These are phyloP conservation scores for Phoronis australis DNA, from an alignment of 2,888 invertebrate species.

Conservation along the genomic window DNA sequence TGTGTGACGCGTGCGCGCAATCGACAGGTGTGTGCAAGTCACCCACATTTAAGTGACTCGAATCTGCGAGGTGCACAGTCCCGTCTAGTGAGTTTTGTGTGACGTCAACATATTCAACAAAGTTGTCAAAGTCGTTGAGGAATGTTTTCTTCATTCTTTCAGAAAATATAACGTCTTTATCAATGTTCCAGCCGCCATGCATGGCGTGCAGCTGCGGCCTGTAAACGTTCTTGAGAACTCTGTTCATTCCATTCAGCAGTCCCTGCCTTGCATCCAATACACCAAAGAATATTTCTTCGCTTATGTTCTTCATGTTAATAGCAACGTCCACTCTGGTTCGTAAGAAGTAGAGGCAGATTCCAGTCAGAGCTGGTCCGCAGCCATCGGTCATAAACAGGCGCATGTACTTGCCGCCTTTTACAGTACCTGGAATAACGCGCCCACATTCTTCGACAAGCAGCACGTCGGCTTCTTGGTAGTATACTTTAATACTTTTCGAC, in stretches of 20 bases:
- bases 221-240: conserved; percentile 20
- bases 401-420: conserved; percentile 30
- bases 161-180: too few relatives aligned
- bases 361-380: conserved; percentile 58
- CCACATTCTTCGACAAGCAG: conserved; percentile 33
- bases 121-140: conserved; percentile 28
- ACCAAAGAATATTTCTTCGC: not conserved
- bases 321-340: conserved; percentile 60
- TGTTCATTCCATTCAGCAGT: conserved; percentile 26
- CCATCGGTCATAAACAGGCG: conserved; percentile 61
- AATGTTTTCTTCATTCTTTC: conserved; percentile 29
- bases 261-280: conserved; percentile 21
- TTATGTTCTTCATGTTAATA: conserved; percentile 60
- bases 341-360: conserved; percentile 67
- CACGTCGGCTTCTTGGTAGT: not conserved
- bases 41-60: conserved; percentile 17
- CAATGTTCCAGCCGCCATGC: conserved; percentile 31
- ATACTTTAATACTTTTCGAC: not conserved
- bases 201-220: conserved; percentile 21
- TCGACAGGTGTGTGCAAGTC: conserved; percentile 57
- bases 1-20: conserved; percentile 59
- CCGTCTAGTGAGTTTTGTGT: not conserved
- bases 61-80: conserved; percentile 22
- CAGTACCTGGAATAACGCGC: conserved; percentile 24
- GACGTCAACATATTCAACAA: conserved; percentile 19